Evolutionary conservation across 1,140 invertebrate genomes (phyloP).

Genomic region (Drosophila azteca): DNA sequence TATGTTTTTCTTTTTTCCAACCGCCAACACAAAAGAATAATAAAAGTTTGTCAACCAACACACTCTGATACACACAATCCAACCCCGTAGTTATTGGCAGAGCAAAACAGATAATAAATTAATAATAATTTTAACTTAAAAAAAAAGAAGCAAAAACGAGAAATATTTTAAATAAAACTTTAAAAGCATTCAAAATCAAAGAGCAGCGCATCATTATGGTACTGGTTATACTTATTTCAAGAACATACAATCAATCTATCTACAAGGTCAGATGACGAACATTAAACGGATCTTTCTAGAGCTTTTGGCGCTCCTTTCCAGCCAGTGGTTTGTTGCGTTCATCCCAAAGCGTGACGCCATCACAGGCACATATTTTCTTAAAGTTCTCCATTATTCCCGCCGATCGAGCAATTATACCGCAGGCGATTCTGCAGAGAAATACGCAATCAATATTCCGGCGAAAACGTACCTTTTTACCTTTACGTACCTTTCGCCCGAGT

Average conservation of each 20-base stretch:
- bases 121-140: conserved; percentile 64
- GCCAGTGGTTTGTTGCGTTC: conserved; percentile 85
- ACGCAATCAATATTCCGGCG: neutral
- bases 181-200: conserved; percentile 64
- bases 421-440: conserved; percentile 86
- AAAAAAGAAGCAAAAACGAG: conserved; percentile 39
- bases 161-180: conserved; percentile 83
- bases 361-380: conserved; percentile 92
- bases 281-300: conserved; percentile 20
- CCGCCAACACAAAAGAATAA: conserved; percentile 19
- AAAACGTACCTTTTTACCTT: too few relatives aligned
- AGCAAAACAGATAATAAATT: conserved; percentile 68
- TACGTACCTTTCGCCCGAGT: conserved; percentile 85
- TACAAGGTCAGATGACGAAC: conserved; percentile 3
- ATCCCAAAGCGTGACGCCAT: conserved; percentile 92
- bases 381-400: conserved; percentile 92
- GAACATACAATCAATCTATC: conserved; percentile 31
- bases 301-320: conserved; percentile 67
- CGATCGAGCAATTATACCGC: conserved; percentile 92
- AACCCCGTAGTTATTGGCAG: conserved; percentile 44
- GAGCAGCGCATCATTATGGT: neutral
- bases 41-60: conserved; percentile 35
- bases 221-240: neutral
- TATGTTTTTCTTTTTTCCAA: conserved; percentile 61
- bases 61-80: conserved; percentile 18